phyloP scores from a whole-genome alignment of 1,140 invertebrate species.

The Atta texana region DNA sequence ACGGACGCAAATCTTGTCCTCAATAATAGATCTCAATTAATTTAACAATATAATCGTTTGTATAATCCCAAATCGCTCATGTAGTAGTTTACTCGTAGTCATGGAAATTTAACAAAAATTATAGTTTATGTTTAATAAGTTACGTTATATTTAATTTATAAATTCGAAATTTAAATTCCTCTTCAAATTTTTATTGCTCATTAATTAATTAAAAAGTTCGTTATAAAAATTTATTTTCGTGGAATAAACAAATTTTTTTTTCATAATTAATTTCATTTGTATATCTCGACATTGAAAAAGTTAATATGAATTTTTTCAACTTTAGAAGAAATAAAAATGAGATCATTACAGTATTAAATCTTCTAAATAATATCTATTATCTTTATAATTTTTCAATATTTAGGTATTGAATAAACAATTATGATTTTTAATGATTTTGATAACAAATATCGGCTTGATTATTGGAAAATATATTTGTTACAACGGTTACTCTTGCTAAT shows the following conservation, averaged over 20 bases:
- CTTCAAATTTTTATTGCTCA: not conserved
- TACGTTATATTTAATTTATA: constrained; percentile 3
- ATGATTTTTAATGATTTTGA: not conserved
- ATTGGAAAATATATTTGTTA: not conserved
- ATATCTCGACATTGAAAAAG: not conserved
- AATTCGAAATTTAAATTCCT: not conserved
- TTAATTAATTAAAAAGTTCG: not conserved
- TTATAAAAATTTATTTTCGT: not conserved
- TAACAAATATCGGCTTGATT: not conserved
- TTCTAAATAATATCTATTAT: constrained; percentile 1
- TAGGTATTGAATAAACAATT: not conserved
- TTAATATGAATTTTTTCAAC: not conserved
- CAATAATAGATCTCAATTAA: constrained; percentile 50
- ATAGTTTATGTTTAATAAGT: not conserved
- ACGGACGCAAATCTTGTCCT: constrained; percentile 43
- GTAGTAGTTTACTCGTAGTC: not conserved
- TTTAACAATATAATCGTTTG: constrained; percentile 36
- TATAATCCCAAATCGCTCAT: not conserved
- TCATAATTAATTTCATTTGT: not conserved
- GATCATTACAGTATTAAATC: not conserved
- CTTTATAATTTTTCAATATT: not conserved
- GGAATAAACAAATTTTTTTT: not conserved
- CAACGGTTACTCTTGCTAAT: constrained; percentile 10
- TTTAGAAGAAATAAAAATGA: not conserved
- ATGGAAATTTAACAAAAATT: not conserved